phyloP scores from a whole-genome alignment of 2,797 vertebrate genomes.

The Chromis chromis region DNA sequence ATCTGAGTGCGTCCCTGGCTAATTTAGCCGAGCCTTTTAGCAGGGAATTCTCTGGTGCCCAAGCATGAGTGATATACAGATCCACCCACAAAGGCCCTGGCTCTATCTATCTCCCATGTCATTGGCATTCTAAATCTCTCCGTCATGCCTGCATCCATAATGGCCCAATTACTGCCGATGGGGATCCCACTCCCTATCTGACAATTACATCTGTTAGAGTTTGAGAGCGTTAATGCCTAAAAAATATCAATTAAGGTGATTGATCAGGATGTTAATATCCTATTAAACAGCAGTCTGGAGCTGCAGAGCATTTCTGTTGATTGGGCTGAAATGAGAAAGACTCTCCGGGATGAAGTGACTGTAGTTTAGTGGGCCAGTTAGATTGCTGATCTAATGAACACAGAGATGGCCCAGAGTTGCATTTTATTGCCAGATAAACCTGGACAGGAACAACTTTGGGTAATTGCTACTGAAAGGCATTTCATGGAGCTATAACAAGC shows the following conservation, averaged over 20 bases:
- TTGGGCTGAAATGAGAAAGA: conserved; percentile 80
- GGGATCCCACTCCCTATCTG: conserved; percentile 84
- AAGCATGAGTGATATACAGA: conserved; percentile 73
- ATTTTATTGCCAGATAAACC: conserved; percentile 76
- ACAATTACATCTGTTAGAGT: conserved; percentile 88
- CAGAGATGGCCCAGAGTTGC: conserved; percentile 66
- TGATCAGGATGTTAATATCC: conserved; percentile 87
- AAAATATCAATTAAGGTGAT: conserved; percentile 89
- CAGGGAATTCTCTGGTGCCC: conserved; percentile 64
- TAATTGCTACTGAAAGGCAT: conserved; percentile 68
- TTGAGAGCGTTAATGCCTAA: conserved; percentile 86
- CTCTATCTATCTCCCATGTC: conserved; percentile 81
- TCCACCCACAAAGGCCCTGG: conserved; percentile 65
- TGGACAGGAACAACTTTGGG: conserved; percentile 71
- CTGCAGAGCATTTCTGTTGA: conserved; percentile 81
- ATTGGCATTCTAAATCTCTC: conserved; percentile 81
- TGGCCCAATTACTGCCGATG: conserved; percentile 86
- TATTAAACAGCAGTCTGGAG: conserved; percentile 84
- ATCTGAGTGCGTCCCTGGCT: conserved; percentile 53
- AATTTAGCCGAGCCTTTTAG: conserved; percentile 59
- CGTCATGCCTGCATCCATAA: conserved; percentile 87
- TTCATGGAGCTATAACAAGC: conserved; percentile 51
- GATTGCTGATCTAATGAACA: conserved; percentile 72
- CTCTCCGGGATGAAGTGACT: conserved; percentile 67
- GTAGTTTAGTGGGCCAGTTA: conserved; percentile 77